Evolutionary conservation across 2,113 vertebrate genomes (phyloP).

Genomic region (Engystomops pustulosus): DNA sequence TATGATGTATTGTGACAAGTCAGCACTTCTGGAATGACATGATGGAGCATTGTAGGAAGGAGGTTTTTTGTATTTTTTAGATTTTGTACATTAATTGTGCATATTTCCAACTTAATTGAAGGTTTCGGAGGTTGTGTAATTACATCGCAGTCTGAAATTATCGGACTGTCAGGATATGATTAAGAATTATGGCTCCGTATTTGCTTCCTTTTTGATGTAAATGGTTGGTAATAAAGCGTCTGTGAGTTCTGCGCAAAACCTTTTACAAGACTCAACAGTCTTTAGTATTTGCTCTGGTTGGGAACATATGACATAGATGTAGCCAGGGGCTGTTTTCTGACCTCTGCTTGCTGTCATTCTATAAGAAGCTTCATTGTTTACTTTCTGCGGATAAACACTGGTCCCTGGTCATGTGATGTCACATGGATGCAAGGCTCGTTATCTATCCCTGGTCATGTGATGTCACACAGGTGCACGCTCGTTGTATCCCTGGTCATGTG

Average conservation of each 20-base stretch:
- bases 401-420: too few relatives aligned
- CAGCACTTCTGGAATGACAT: slow-evolving; percentile 37
- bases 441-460: too few relatives aligned
- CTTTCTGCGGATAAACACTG: too few relatives aligned
- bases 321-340: too few relatives aligned
- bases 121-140: slow-evolving; percentile 41
- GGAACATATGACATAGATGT: too few relatives aligned
- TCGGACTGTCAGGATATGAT: slow-evolving; percentile 47
- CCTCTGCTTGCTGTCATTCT: too few relatives aligned
- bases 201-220: not conserved
- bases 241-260: not conserved
- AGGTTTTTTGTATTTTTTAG: slow-evolving; percentile 4
- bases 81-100: slow-evolving; percentile 45
- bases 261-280: too few relatives aligned
- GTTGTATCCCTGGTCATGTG: too few relatives aligned
- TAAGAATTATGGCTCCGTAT: not conserved
- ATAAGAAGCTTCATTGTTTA: too few relatives aligned
- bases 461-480: too few relatives aligned
- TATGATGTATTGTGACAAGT: slow-evolving; percentile 38
- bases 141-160: slow-evolving; percentile 22
- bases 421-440: too few relatives aligned
- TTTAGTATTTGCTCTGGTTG: too few relatives aligned
- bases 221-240: not conserved
- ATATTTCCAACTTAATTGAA: slow-evolving; percentile 44
- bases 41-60: not conserved